These are phyloP conservation scores for Trialeurodes vaporariorum DNA, from an alignment of 1,140 invertebrate species.

Conservation along the genomic window DNA sequence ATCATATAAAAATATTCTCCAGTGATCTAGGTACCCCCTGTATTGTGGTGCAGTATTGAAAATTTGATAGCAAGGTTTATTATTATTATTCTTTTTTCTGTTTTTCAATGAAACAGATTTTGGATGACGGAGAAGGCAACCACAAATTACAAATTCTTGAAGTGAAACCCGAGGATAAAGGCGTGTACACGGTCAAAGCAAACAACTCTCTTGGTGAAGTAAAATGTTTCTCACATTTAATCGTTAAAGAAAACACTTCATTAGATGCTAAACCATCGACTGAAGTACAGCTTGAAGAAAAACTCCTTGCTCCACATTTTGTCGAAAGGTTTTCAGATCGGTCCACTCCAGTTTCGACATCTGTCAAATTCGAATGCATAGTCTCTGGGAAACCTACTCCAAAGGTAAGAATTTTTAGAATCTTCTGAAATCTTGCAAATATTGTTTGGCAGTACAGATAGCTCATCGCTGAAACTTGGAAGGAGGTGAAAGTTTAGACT, in stretches of 20 bases:
- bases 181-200: conserved; percentile 64
- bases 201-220: conserved; percentile 59
- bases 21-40: too few species aligned
- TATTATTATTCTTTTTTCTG: too few species aligned
- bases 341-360: conserved; percentile 37
- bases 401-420: too few species aligned
- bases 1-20: too few species aligned
- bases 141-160: conserved; percentile 45
- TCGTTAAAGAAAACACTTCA: conserved; percentile 43
- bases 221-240: conserved; percentile 65
- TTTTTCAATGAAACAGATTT: neutral
- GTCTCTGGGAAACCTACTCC: conserved; percentile 57
- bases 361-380: conserved; percentile 56
- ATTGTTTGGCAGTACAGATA: neutral
- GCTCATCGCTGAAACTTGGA: too few species aligned
- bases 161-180: conserved; percentile 49
- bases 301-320: conserved; percentile 47
- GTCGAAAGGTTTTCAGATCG: conserved; percentile 50
- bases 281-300: conserved; percentile 41
- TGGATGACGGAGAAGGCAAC: conserved; percentile 39
- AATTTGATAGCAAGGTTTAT: too few species aligned
- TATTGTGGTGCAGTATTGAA: too few species aligned
- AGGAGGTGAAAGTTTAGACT: too few species aligned
- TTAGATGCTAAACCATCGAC: conserved; percentile 13
- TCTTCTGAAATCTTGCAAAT: too few species aligned